phyloP scores from a whole-genome alignment of 1,140 invertebrate species.

The Prorops nasuta region DNA sequence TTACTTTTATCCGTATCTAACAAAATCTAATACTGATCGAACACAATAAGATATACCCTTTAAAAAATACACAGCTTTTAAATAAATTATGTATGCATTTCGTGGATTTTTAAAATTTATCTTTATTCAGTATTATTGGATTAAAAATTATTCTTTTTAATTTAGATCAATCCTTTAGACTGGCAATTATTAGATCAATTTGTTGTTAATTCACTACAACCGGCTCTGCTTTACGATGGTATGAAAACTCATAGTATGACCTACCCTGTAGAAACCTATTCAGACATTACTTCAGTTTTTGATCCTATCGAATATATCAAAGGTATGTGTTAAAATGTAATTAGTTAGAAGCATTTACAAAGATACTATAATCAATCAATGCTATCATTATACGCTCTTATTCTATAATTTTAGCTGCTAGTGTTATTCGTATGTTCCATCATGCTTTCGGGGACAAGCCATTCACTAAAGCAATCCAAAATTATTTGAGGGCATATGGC shows the following conservation, averaged over 20 bases:
- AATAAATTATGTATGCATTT: no score
- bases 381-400: conserved; percentile 60
- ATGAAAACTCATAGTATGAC: conserved; percentile 35
- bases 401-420: conserved; percentile 59
- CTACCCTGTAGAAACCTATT: conserved; percentile 28
- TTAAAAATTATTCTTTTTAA: conserved; percentile 62
- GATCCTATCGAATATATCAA: conserved; percentile 72
- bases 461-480: conserved; percentile 62
- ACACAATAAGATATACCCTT: no score
- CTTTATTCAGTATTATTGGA: conserved; percentile 67
- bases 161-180: no score
- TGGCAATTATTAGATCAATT: conserved; percentile 40
- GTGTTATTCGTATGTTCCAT: conserved; percentile 73
- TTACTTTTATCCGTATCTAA: no score
- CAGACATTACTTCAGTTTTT: conserved; percentile 62
- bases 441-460: conserved; percentile 65
- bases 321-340: conserved; percentile 32
- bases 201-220: conserved; percentile 53
- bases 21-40: no score
- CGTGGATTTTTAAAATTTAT: no score
- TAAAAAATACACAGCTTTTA: no score
- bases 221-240: conserved; percentile 35
- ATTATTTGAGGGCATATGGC: conserved; percentile 54
- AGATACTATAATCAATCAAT: neutral
- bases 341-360: neutral